These are phyloP conservation scores for Ormyrus nitidulus DNA, from an alignment of 2,888 invertebrate species.

Conservation along the genomic window DNA sequence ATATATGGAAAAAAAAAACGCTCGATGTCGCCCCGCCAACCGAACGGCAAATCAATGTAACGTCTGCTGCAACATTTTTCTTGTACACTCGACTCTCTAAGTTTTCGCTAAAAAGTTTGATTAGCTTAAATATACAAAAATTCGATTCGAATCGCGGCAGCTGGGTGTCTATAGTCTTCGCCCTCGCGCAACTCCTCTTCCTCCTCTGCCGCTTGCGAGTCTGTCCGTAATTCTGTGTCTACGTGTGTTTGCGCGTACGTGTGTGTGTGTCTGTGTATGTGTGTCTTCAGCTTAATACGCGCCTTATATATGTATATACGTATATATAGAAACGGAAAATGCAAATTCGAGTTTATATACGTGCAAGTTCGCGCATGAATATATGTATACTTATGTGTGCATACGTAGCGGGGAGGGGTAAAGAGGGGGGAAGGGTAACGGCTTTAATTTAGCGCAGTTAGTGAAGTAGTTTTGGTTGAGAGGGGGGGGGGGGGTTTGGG, in stretches of 20 bases:
- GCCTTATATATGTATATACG: neutral
- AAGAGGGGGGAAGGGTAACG: conserved; percentile 22
- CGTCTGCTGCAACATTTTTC: neutral
- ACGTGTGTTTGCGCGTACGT: neutral
- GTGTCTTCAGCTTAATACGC: neutral
- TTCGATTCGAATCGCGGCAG: conserved; percentile 50
- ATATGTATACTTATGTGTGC: conserved; percentile 18
- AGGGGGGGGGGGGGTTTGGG: neutral
- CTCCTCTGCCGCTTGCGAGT: neutral
- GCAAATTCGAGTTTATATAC: conserved; percentile 17
- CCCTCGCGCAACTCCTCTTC: neutral
- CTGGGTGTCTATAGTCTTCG: conserved; percentile 17
- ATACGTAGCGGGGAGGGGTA: conserved; percentile 6
- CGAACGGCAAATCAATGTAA: conserved; percentile 42
- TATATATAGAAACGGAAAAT: conserved; percentile 32
- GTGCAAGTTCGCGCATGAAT: conserved; percentile 28
- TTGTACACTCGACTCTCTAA: conserved; percentile 17
- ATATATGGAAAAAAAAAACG: neutral
- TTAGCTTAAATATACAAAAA: conserved; percentile 52
- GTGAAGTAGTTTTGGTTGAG: conserved; percentile 43
- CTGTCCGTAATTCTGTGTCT: neutral
- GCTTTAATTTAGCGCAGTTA: conserved; percentile 46
- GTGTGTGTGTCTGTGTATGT: conserved; percentile 1
- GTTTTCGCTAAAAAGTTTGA: conserved; percentile 51
- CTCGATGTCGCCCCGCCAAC: neutral